These are phyloP conservation scores for Nasonia giraulti DNA, from an alignment of 1,140 invertebrate genomes.

Conservation along the genomic window DNA sequence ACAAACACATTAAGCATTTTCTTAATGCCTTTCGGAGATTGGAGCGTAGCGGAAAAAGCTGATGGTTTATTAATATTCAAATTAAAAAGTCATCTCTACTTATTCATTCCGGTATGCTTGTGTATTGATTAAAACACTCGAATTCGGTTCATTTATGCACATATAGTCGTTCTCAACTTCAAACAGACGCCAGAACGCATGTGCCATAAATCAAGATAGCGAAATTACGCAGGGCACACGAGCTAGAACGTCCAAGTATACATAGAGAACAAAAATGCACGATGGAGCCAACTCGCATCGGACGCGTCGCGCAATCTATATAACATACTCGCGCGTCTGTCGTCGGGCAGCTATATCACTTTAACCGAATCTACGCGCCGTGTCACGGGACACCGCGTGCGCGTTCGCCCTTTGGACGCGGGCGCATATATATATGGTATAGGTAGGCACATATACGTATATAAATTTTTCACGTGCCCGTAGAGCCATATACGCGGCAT, in stretches of 20 bases:
- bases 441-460: conserved; percentile 14
- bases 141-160: too few relatives aligned
- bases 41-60: background rate
- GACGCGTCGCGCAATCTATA: conserved; percentile 3
- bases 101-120: background rate
- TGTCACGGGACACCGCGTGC: conserved; percentile 58
- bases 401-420: conserved; percentile 38
- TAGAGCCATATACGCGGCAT: background rate
- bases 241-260: too few relatives aligned
- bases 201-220: background rate
- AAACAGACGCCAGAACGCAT: too few relatives aligned
- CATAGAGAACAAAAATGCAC: conserved; percentile 22
- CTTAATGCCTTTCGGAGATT: conserved; percentile 9
- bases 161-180: background rate
- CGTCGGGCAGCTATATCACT: conserved; percentile 59
- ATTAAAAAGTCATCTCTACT: conserved; percentile 3
- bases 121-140: background rate
- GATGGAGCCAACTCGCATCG: conserved; percentile 50
- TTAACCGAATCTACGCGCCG: conserved; percentile 66
- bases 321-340: background rate
- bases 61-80: conserved; percentile 3
- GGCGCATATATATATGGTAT: conserved; percentile 3
- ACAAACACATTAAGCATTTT: conserved; percentile 15
- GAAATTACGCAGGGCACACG: background rate
- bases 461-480: conserved; percentile 26